Evolutionary conservation across 2,113 vertebrate species (phyloP).

Genomic region (Onychostruthus taczanowskii): DNA sequence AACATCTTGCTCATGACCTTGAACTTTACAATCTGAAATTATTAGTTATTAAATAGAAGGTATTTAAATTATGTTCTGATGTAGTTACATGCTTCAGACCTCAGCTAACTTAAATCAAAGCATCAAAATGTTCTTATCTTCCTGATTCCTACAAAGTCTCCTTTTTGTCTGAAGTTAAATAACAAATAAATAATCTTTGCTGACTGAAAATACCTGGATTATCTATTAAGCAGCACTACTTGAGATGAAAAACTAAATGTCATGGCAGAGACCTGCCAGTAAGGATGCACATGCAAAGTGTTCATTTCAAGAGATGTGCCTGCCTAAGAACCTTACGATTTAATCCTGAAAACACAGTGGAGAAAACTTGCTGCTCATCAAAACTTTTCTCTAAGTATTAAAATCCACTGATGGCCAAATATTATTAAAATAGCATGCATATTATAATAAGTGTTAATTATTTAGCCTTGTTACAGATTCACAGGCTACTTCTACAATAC

Average conservation of each 20-base stretch:
- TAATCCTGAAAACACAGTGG: not conserved
- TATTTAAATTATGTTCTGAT: not conserved
- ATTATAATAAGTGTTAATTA: not conserved
- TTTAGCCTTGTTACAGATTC: not conserved
- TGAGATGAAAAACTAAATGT: not conserved
- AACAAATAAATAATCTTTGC: conserved; percentile 10
- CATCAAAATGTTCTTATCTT: not conserved
- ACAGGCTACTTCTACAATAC: not conserved
- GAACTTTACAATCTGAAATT: not conserved
- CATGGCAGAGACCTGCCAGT: not conserved
- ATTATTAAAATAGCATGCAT: not conserved
- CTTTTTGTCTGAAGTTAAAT: not conserved
- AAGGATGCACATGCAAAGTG: not conserved
- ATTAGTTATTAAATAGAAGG: not conserved
- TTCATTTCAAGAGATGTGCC: not conserved
- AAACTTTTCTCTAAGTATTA: not conserved
- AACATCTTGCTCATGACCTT: not conserved
- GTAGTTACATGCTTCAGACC: not conserved
- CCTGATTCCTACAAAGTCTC: not conserved
- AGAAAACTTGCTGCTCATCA: not conserved
- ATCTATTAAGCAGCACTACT: not conserved
- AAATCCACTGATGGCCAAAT: not conserved
- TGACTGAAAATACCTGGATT: not conserved
- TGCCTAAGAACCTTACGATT: not conserved
- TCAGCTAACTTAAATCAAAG: not conserved